Conservation (phyloP, 2,797 vertebrate genomes). For the Anolis apletophallus region DNA sequence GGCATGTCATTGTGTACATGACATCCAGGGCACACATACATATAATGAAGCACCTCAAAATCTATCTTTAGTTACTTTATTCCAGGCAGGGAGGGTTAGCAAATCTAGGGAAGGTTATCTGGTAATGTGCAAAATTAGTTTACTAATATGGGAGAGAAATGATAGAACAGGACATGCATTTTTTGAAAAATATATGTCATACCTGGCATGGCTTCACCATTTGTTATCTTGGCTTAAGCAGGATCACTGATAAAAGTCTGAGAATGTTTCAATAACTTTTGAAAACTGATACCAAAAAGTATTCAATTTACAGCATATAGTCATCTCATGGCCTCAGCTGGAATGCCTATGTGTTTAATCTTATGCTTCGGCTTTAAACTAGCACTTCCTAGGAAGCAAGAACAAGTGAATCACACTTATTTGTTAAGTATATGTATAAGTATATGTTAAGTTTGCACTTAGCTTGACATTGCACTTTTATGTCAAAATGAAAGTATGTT, state of each 20-base stretch:
- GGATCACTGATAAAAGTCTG: not conserved
- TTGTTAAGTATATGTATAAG: not conserved
- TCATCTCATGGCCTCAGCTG: not conserved
- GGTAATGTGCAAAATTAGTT: not conserved
- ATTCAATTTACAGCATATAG: not conserved
- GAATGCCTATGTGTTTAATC: not conserved
- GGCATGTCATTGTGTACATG: not conserved
- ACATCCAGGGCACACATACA: not conserved
- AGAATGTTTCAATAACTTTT: not conserved
- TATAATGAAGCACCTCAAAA: not conserved
- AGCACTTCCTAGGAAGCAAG: not conserved
- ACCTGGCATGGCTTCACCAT: not conserved
- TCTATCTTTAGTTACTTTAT: not conserved
- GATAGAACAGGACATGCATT: not conserved
- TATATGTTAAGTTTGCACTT: not conserved
- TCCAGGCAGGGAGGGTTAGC: not conserved
- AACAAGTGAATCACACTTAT: not conserved
- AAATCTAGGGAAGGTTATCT: not conserved
- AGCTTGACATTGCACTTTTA: not conserved
- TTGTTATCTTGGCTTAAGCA: constrained; percentile 1
- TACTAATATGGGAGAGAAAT: not conserved
- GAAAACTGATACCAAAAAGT: not conserved
- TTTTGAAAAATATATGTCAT: not conserved
- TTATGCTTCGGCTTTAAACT: not conserved
- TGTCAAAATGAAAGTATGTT: not conserved